Percentiles rank a stretch among this genome's conserved stretches.
These are phyloP conservation scores for Scaeva pyrastri DNA, from an alignment of 2,888 invertebrate genomes.

Conservation along the genomic window DNA sequence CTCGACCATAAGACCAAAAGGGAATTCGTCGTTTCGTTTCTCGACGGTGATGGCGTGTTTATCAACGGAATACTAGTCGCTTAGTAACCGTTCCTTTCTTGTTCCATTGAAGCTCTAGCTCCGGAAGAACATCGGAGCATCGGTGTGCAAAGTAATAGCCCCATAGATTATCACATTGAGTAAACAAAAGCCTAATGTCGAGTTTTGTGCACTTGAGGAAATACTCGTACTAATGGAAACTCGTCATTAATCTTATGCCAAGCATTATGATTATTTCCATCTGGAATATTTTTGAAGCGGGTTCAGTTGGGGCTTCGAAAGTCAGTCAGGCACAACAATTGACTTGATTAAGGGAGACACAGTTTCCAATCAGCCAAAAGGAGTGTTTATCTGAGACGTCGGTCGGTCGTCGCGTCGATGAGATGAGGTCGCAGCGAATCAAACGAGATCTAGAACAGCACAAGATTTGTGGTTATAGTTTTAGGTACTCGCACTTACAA, in stretches of 20 bases:
- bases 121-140: background rate
- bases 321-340: conserved; percentile 44
- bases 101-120: conserved; percentile 36
- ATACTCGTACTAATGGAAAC: conserved; percentile 71
- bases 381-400: conserved; percentile 53
- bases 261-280: conserved; percentile 69
- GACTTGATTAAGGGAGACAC: conserved; percentile 69
- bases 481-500: conserved; percentile 56
- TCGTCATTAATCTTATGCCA: conserved; percentile 71
- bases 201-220: conserved; percentile 63
- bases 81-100: conserved; percentile 45
- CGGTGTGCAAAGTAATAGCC: conserved; percentile 17
- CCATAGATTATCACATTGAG: conserved; percentile 42
- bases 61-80: conserved; percentile 59
- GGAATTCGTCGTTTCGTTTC: conserved; percentile 63
- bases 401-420: conserved; percentile 19
- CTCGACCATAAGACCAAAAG: conserved; percentile 69
- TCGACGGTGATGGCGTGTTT: conserved; percentile 66
- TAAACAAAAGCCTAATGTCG: conserved; percentile 68
- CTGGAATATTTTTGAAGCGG: conserved; percentile 43
- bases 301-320: conserved; percentile 13
- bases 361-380: conserved; percentile 57
- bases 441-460: conserved; percentile 49
- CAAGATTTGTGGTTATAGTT: conserved; percentile 27
- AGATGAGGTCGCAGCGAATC: conserved; percentile 45